A percentile compares a stretch with the other conserved stretches of the same genome.
These are phyloP conservation scores for Centropyge bicolor DNA, from an alignment of 2,797 vertebrate genomes.

Conservation along the genomic window DNA sequence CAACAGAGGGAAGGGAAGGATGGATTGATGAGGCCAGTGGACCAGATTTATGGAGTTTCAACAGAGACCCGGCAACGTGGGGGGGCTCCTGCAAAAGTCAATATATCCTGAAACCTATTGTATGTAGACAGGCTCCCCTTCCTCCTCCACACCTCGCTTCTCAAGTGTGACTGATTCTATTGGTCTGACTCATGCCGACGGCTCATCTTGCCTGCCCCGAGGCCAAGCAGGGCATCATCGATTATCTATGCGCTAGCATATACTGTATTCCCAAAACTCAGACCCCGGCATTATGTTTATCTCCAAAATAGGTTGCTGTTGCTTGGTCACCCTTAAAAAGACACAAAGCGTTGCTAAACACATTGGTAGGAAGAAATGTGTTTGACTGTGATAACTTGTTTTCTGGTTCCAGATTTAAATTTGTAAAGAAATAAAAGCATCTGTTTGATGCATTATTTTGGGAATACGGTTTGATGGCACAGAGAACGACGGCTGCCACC, in stretches of 20 bases:
- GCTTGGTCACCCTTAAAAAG: conserved; percentile 50
- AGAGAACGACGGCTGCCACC: conserved; percentile 33
- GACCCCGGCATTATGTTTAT: conserved; percentile 49
- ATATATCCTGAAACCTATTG: conserved; percentile 56
- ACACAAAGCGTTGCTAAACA: conserved; percentile 27
- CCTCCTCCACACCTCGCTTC: conserved; percentile 46
- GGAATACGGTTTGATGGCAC: conserved; percentile 36
- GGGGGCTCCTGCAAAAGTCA: conserved; percentile 39
- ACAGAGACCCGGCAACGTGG: conserved; percentile 26
- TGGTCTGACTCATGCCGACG: conserved; percentile 54
- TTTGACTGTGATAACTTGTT: conserved; percentile 63
- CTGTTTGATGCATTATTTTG: conserved; percentile 22
- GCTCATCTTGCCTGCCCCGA: conserved; percentile 44
- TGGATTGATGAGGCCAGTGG: conserved; percentile 37
- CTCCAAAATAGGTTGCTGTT: conserved; percentile 45
- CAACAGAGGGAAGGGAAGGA: conserved; percentile 18
- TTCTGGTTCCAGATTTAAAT: conserved; percentile 34
- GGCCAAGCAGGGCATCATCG: conserved; percentile 57
- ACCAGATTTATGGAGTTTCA: conserved; percentile 40
- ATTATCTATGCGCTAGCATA: conserved; percentile 67
- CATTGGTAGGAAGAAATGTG: conserved; percentile 50
- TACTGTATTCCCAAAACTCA: conserved; percentile 43
- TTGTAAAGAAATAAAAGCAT: conserved; percentile 20
- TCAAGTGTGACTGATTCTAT: conserved; percentile 67
- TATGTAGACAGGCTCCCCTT: conserved; percentile 29